Conservation (phyloP, 2,113 vertebrate species). For the Peucedramus taeniatus region DNA sequence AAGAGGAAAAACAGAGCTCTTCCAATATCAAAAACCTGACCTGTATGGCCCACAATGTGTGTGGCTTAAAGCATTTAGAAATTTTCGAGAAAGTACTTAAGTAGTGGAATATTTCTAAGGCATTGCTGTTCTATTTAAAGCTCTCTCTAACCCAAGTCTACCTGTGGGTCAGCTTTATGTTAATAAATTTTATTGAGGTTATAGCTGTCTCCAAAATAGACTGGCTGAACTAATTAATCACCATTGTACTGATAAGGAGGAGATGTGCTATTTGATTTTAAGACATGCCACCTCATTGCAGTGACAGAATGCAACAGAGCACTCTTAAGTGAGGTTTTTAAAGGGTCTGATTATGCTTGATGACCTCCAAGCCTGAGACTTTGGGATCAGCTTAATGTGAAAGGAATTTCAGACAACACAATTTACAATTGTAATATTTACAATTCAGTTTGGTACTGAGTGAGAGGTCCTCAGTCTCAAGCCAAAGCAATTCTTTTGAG, state of each 20-base stretch:
- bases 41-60: fast-evolving
- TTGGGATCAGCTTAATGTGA: neutral
- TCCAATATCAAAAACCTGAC: neutral
- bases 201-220: neutral
- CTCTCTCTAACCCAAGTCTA: neutral
- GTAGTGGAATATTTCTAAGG: neutral
- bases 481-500: neutral
- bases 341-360: neutral
- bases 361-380: neutral
- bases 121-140: neutral
- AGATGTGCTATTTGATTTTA: neutral
- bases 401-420: neutral
- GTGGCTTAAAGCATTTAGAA: neutral
- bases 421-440: neutral
- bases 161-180: neutral
- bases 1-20: neutral
- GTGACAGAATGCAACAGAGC: neutral
- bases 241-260: neutral
- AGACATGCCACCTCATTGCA: neutral
- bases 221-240: neutral
- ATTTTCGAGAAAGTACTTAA: neutral
- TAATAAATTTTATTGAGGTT: neutral
- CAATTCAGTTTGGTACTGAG: neutral
- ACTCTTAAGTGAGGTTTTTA: neutral
- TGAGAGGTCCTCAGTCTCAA: neutral